Evolutionary conservation across 2,797 vertebrate genomes (phyloP).

Genomic region (Momotus momota): DNA sequence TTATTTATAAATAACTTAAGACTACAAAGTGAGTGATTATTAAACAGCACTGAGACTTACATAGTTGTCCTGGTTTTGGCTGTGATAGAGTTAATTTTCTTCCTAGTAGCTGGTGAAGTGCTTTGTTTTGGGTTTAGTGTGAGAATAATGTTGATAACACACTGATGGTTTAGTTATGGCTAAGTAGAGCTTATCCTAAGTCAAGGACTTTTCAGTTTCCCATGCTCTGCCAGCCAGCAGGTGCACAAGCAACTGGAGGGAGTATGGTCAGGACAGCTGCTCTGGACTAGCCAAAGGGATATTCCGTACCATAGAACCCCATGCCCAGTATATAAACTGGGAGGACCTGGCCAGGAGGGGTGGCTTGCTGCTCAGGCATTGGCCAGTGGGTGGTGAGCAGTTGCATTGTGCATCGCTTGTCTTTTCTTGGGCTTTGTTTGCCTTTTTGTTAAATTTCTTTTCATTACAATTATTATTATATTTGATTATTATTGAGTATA

Average conservation of each 20-base stretch:
- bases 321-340: not conserved
- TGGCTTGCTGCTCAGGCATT: not conserved
- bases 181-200: not conserved
- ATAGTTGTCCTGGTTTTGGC: not conserved
- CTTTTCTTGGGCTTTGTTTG: not conserved
- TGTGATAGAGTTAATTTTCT: not conserved
- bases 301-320: not conserved
- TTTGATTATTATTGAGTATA: not conserved
- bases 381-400: no score
- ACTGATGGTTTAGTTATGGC: not conserved
- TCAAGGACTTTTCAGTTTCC: not conserved
- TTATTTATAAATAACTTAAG: constrained; percentile 40
- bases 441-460: not conserved
- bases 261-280: not conserved
- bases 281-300: not conserved
- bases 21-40: not conserved
- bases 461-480: not conserved
- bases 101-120: not conserved
- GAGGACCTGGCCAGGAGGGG: not conserved
- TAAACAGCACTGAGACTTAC: not conserved
- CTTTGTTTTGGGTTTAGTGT: not conserved
- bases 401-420: not conserved
- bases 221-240: not conserved
- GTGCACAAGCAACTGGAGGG: not conserved
- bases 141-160: not conserved